Percentiles rank a stretch among this genome's conserved stretches.
Conservation (phyloP, 1,140 invertebrate genomes). For the Gryllus bimaculatus region DNA sequence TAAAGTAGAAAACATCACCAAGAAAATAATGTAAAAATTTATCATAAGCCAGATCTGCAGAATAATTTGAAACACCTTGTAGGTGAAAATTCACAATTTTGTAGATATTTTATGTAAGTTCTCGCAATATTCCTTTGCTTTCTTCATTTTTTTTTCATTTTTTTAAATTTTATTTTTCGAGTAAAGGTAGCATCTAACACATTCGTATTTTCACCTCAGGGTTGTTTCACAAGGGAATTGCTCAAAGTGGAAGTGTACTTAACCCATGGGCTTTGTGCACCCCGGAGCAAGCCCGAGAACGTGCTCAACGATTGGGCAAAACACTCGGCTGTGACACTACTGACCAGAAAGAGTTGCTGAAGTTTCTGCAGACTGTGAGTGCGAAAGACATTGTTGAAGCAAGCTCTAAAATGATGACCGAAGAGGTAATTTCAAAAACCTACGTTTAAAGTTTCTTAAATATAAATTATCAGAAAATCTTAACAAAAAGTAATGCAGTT, state of each 20-base stretch:
- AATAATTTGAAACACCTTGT: background rate
- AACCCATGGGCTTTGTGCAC: slow-evolving; percentile 43
- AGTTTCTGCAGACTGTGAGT: slow-evolving; percentile 27
- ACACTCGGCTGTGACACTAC: slow-evolving; percentile 25
- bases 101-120: background rate
- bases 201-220: slow-evolving; percentile 26
- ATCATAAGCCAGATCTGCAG: slow-evolving; percentile 29
- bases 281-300: background rate
- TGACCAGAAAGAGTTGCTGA: slow-evolving; percentile 22
- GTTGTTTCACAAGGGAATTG: slow-evolving; percentile 50
- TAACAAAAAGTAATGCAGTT: too few species aligned
- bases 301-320: slow-evolving; percentile 32
- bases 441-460: background rate
- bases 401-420: background rate
- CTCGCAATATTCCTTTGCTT: too few species aligned
- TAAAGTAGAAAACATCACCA: background rate
- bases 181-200: background rate
- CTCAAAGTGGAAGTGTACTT: slow-evolving; percentile 55
- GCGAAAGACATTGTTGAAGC: slow-evolving; percentile 9
- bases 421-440: background rate
- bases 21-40: slow-evolving; percentile 24
- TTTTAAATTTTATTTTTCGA: too few species aligned
- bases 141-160: too few species aligned
- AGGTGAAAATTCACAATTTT: background rate
- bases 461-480: too few species aligned